Base-by-base conservation (phyloP, 2,113 vertebrate species). In the Lagopus leucura region DNA sequence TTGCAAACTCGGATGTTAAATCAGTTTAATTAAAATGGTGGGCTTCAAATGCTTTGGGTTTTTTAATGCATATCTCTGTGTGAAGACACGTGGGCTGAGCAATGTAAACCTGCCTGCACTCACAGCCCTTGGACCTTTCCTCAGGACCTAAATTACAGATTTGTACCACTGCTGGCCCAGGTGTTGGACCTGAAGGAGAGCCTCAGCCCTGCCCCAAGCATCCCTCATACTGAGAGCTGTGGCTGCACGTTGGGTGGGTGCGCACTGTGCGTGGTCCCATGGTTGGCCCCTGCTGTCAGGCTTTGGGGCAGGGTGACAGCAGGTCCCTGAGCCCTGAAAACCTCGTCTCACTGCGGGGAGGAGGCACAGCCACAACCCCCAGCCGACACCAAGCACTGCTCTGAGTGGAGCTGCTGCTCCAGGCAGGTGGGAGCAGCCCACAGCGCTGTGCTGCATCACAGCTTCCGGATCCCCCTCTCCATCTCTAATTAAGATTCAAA, bases 1-100 rank as follows among this genome's bases (percentile, higher is more conserved):
- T 96, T 36, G 3, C 74, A 16, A 92, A 91, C 94, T 94, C 25
- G 5, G 89, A 89, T 90, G 92, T 96, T 96, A 93, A 96, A 96
- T 89, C 92, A 91, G 96, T 91, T 96, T 96, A 92, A 97, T 96
- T 97, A 97, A 97, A 95, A 94, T 88, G 52, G 85, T 94, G 92
- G 93, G 65, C 95, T 92, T 95, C 93, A 94, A 92, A 93, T 92
- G 73, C 70, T 45, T 65, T 24, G 0, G 58, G 13, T 43, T 83
- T 89, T 87, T 81, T 69, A 54, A 74, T 28, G 72, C 75, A 42
- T 0, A 1, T 58, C 67, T 85, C 60, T 20, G 30, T 60, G 72
- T 60, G 80, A 90, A 94, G 95, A 86, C 28, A 54, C 2, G 83
- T 60, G 42, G 89, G 84, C 71, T 82, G 91, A 65, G 57, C 21